A percentile compares a stretch with the other conserved stretches of the same genome.
These are phyloP conservation scores for Bombus sibiricus DNA, from an alignment of 1,140 invertebrate species.

Conservation along the genomic window DNA sequence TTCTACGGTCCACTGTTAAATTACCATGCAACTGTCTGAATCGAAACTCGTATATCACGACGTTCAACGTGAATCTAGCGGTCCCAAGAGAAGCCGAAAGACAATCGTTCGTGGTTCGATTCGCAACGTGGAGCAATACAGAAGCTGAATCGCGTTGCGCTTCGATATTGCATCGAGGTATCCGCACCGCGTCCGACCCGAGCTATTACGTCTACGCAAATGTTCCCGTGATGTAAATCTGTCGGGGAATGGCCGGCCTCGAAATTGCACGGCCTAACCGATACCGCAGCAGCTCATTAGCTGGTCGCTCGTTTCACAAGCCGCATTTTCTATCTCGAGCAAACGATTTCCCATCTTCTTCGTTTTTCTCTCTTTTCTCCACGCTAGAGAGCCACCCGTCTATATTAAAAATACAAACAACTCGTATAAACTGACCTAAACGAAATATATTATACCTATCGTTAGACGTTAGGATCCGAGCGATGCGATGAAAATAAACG, in stretches of 20 bases:
- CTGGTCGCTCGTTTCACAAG: background rate
- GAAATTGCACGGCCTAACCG: constrained; percentile 15
- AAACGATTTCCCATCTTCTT: background rate
- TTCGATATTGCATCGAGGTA: constrained; percentile 14
- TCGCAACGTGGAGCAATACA: background rate
- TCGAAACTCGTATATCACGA: background rate
- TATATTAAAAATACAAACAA: too few relatives aligned
- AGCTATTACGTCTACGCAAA: constrained; percentile 25
- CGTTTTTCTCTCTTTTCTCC: background rate
- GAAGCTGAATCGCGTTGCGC: background rate
- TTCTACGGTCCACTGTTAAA: background rate
- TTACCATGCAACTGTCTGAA: background rate
- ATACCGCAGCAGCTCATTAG: constrained; percentile 8
- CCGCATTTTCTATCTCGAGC: too few relatives aligned
- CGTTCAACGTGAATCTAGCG: background rate
- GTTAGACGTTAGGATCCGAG: too few relatives aligned
- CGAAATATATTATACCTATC: too few relatives aligned
- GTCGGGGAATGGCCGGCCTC: background rate
- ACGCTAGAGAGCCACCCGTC: too few relatives aligned
- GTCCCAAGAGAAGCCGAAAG: background rate
- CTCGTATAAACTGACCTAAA: too few relatives aligned
- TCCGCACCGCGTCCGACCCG: background rate
- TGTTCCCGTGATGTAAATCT: constrained; percentile 16
- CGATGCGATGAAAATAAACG: too few relatives aligned
- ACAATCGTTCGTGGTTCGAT: background rate